Base-by-base conservation (phyloP, 2,888 invertebrate species). In the Gari tellinella region DNA sequence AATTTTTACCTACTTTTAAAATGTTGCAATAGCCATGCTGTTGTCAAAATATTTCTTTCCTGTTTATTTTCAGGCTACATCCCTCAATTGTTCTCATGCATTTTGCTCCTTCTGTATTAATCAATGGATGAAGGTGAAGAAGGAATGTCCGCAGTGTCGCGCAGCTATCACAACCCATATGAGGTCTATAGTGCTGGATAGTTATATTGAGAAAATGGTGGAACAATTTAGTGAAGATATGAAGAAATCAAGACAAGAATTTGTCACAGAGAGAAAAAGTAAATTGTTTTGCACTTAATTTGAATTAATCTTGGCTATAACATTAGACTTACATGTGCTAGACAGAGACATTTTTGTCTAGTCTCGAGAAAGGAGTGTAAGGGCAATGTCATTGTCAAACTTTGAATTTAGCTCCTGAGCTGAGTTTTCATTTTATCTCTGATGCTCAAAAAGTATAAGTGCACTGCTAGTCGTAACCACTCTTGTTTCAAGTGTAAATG, bases 61-160 rank as follows among this genome's bases (percentile, higher is more conserved):
- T 31, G 31, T 31, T 31, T 31, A 51, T 61, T 83, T 83, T 12
- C 86, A 93, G 88, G 94, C 96, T 0, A 94, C 94, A 3, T 95
- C 95, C 0, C 92, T 96, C 15, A 94, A 94, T 88, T 96, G 96
- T 89, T 94, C 94, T 0, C 96, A 96, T 86, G 95, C 95, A 0
- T 96, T 95, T 88, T 96, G 96, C 88, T 93, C 94, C 72, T 93
- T 94, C 83, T 96, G 96, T 86, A 95, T 96, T 68, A 91, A 92
- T 0, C 92, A 93, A 82, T 96, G 96, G 96, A 94, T 94, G 85
- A 94, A 94, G 80, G 95, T 94, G 86, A 94, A 94, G 86, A 94
- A 92, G 21, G 94, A 94, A 23, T 96, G 96, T 87, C 96, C 96
- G 0, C 94, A 95, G 66, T 96, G 96, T 91, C 91, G 93, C 93